Conservation (phyloP, 1,140 invertebrate species). For the Coptotermes formosanus region DNA sequence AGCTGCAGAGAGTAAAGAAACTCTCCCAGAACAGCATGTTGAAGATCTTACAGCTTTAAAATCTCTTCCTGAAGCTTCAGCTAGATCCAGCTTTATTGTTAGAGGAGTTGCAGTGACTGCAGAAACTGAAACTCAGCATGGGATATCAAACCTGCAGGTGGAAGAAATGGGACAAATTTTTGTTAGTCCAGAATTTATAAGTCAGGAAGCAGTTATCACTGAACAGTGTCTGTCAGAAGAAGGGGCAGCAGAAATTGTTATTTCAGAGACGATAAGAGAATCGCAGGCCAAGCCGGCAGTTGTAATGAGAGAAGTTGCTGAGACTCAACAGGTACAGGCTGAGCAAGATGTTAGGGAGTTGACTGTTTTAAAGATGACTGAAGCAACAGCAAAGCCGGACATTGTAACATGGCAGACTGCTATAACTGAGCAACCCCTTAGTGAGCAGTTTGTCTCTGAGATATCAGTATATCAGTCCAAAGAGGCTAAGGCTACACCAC, state of each 20-base stretch:
- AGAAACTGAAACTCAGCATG: conserved; percentile 24
- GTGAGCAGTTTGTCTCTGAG: background rate
- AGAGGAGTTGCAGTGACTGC: conserved; percentile 34
- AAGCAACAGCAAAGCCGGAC: conserved; percentile 9
- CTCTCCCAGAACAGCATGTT: conserved; percentile 27
- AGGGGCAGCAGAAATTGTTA: background rate
- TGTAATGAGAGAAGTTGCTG: conserved; percentile 15
- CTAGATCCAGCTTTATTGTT: conserved; percentile 22
- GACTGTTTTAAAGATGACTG: background rate
- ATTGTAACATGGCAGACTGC: background rate
- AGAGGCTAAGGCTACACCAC: background rate
- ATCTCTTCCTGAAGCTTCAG: background rate
- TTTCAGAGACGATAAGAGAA: conserved; percentile 21
- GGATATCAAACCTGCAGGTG: background rate
- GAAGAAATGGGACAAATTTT: background rate
- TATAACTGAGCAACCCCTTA: conserved; percentile 23
- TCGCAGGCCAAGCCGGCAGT: conserved; percentile 23
- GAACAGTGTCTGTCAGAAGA: conserved; percentile 27
- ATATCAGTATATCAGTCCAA: background rate
- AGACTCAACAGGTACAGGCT: conserved; percentile 18
- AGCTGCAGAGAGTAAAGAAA: conserved; percentile 31
- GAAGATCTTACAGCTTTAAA: conserved; percentile 22
- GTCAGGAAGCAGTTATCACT: conserved; percentile 28
- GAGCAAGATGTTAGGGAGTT: conserved; percentile 28
- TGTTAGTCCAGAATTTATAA: conserved; percentile 31